Percentiles rank a stretch among this genome's conserved stretches.
phyloP scores from a whole-genome alignment of 1,140 invertebrate genomes.

The Drosophila truncata region DNA sequence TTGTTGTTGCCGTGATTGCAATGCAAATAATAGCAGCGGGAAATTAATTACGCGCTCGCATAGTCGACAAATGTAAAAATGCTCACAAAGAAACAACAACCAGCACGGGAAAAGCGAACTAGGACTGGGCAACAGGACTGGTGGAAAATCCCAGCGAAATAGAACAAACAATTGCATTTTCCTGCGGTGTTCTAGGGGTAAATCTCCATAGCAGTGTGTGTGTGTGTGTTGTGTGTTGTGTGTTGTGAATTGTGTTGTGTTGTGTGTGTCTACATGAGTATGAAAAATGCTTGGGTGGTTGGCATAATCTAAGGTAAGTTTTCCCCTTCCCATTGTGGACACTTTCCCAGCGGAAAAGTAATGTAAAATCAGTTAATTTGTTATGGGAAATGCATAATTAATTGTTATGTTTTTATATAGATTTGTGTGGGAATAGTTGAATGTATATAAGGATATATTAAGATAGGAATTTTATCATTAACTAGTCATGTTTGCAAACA shows the following conservation, averaged over 20 bases:
- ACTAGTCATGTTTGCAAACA: too few relatives aligned
- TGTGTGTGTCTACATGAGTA: neutral
- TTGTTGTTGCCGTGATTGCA: slow-evolving; percentile 41
- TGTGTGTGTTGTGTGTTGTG: neutral
- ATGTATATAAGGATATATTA: neutral
- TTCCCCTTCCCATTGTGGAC: neutral
- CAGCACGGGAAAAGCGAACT: neutral
- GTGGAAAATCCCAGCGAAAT: slow-evolving; percentile 25
- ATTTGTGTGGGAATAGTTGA: neutral
- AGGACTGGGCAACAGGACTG: slow-evolving; percentile 4
- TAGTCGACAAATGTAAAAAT: slow-evolving; percentile 48
- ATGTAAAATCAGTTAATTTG: slow-evolving; percentile 4
- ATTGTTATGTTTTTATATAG: neutral
- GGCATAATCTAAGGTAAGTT: slow-evolving; percentile 16
- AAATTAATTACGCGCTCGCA: slow-evolving; percentile 74
- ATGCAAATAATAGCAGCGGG: slow-evolving; percentile 61
- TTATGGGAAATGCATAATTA: neutral
- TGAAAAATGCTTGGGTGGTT: slow-evolving; percentile 1
- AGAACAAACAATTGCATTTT: slow-evolving; percentile 44
- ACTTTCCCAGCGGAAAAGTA: neutral
- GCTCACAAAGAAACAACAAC: slow-evolving; percentile 38
- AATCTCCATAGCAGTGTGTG: neutral
- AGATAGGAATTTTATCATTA: neutral
- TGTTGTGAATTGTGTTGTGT: too few relatives aligned
- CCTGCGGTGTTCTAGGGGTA: slow-evolving; percentile 12